phyloP scores from a whole-genome alignment of 2,113 vertebrate genomes.

The Lagopus leucura region DNA sequence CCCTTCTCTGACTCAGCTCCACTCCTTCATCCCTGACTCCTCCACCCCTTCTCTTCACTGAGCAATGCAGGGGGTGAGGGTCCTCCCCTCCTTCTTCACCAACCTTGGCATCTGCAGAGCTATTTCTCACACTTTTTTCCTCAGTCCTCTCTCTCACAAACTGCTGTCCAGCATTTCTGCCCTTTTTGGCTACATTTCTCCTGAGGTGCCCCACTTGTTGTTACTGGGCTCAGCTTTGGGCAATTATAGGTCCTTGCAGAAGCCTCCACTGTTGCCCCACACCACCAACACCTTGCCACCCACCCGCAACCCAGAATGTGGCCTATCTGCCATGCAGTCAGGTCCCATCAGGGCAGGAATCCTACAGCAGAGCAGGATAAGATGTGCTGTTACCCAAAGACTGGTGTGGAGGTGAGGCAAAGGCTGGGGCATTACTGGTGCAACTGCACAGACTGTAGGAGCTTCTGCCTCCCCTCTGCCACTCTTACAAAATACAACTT shows the following conservation, averaged over 20 bases:
- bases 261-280: not conserved
- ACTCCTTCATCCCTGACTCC: not conserved
- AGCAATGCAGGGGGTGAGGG: not conserved
- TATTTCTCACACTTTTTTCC: not conserved
- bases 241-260: not conserved
- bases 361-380: not conserved
- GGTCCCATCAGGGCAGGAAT: fast-evolving
- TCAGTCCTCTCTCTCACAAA: not conserved
- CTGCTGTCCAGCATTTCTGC: not conserved
- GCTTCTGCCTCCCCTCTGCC: not conserved
- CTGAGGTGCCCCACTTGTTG: no score
- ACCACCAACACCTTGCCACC: not conserved
- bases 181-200: not conserved
- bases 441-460: not conserved
- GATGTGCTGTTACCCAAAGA: not conserved
- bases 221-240: not conserved
- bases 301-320: not conserved
- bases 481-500: fast-evolving
- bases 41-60: not conserved
- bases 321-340: not conserved
- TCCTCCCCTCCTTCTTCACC: not conserved
- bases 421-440: not conserved
- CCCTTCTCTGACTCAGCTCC: not conserved
- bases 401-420: no score
- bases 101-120: not conserved